Base-by-base conservation (phyloP, 2,888 invertebrate species). In the Platycnemis pennipes region DNA sequence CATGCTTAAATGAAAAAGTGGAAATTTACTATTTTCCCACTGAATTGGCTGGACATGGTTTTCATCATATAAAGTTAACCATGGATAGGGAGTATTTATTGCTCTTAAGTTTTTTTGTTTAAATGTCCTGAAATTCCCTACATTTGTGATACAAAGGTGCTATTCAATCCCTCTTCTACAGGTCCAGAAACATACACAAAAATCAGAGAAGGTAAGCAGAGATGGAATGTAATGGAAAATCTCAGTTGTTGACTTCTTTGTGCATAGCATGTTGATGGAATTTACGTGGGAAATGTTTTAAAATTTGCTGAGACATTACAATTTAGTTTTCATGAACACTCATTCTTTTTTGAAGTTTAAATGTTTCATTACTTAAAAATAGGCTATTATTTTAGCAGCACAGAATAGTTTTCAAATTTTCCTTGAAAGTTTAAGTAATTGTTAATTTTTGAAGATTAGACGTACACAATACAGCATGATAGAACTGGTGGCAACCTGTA, bases 81-180 rank as follows among this genome's bases (percentile, higher is more conserved):
- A 22, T 91, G 44, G 63, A 44, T 63, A 63, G 63, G 63, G 56
- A 63, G 4, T 91, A 22, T 26, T 69, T 26, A 44, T 42, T 44
- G 63, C 45, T 63, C 91, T 13, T 44, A 46, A 31, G 63, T 44
- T 56, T 44, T n/a, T n/a, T 44, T 91, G 42, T 44, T 91, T 91
- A 63, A 91, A 37, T 91, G 91, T 91, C 91, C 69, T 11, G 37
- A 63, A 91, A 53, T 69, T 91, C 91, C 91, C 91, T 69, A 16
- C 44, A 91, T 69, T 69, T 63, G 63, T 91, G 44, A 91, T 91
- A 63, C 91, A 63, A 91, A 91, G 91, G 22, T 91, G 91, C 56
- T 91, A 91, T 91, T 91, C 91, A 91, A 91, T 91, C 91, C 91
- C 91, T 91, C 91, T 91, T 45, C 91, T 91, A 91, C 91, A 91